Evolutionary conservation across 2,888 invertebrate genomes (phyloP).

Genomic region (Eremobia ochroleuca): DNA sequence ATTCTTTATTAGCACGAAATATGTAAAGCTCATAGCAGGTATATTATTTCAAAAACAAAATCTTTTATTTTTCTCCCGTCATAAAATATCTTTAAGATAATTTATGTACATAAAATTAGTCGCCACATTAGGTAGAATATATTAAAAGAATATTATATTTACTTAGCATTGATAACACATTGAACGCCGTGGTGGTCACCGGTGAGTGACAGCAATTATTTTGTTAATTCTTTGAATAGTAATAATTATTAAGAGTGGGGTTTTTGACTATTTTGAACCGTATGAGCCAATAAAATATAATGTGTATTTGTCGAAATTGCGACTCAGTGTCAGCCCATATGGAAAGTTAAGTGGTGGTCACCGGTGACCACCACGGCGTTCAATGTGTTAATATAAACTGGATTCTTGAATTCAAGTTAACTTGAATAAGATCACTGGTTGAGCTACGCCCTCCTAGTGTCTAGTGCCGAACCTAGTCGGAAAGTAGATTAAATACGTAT

Average conservation of each 20-base stretch:
- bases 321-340: too few relatives aligned
- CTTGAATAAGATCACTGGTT: constrained; percentile 12
- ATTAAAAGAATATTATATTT: constrained; percentile 50
- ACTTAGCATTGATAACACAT: constrained; percentile 20
- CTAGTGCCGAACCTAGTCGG: neutral
- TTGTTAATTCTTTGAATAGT: too few relatives aligned
- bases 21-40: constrained; percentile 27
- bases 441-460: neutral
- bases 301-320: too few relatives aligned
- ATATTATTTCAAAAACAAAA: constrained; percentile 34
- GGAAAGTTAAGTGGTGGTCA: too few relatives aligned
- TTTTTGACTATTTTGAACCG: too few relatives aligned
- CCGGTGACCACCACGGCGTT: too few relatives aligned
- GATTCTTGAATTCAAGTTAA: constrained; percentile 13
- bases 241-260: too few relatives aligned
- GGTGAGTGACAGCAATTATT: too few relatives aligned
- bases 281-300: too few relatives aligned
- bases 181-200: too few relatives aligned
- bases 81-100: constrained; percentile 42
- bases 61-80: constrained; percentile 32
- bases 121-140: constrained; percentile 40
- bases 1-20: constrained; percentile 18
- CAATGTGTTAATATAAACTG: constrained; percentile 10
- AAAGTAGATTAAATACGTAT: neutral
- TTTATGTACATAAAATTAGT: constrained; percentile 58